phyloP scores from a whole-genome alignment of 2,797 vertebrate genomes.

The Dallia pectoralis region DNA sequence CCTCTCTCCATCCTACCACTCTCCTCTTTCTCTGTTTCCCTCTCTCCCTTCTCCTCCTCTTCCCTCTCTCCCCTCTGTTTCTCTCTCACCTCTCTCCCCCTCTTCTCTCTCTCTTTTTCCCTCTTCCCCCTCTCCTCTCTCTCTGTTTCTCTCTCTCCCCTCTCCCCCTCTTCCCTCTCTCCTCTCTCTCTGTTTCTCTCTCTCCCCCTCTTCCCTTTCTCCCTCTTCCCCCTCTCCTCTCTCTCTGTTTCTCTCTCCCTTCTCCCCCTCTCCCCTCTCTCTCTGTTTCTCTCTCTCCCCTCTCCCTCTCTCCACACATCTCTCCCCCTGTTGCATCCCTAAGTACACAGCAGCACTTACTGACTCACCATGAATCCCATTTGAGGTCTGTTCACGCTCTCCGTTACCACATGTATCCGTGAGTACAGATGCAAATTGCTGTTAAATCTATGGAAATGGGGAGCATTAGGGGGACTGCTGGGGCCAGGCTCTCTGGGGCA shows the following conservation, averaged over 20 bases:
- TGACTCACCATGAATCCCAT: background rate
- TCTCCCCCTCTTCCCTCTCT: background rate
- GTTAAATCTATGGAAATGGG: slow-evolving; percentile 30
- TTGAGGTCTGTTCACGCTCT: slow-evolving; percentile 2
- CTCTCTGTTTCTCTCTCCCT: background rate
- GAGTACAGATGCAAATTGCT: slow-evolving; percentile 26
- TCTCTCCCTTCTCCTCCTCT: background rate
- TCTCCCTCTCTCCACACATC: no score
- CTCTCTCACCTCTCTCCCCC: no score
- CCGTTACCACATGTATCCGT: background rate
- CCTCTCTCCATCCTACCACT: background rate
- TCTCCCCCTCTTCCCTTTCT: background rate
- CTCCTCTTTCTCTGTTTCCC: background rate
- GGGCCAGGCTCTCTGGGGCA: slow-evolving; percentile 23
- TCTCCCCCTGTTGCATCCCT: background rate
- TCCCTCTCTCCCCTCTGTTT: no score
- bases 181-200: background rate
- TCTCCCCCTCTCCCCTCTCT: background rate
- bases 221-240: background rate
- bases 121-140: background rate
- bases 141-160: background rate
- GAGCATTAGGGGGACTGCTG: slow-evolving; percentile 9
- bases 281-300: background rate
- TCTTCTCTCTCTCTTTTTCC: background rate
- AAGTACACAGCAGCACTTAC: background rate